Evolutionary conservation across 2,888 invertebrate species (phyloP).

Genomic region (Cosmorhoe ocellata): DNA sequence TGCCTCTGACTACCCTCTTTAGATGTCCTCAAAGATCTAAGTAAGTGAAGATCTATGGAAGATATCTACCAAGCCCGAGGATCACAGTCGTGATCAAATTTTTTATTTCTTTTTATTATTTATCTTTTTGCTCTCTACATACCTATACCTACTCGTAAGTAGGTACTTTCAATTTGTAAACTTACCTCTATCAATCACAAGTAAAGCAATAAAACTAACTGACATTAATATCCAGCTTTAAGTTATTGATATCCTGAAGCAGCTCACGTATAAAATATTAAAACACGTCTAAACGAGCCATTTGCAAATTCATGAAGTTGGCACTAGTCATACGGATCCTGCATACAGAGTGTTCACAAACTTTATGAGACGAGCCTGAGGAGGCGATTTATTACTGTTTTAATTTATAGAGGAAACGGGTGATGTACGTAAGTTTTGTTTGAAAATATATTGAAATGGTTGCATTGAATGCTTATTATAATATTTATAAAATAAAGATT

Average conservation of each 20-base stretch:
- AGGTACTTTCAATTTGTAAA: too few relatives aligned
- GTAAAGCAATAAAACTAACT: conserved; percentile 5
- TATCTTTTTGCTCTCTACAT: too few relatives aligned
- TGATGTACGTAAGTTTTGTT: conserved; percentile 1
- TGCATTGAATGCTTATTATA: not conserved
- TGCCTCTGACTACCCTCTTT: too few relatives aligned
- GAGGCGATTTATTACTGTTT: conserved; percentile 31
- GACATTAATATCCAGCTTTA: conserved; percentile 4
- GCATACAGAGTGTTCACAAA: conserved; percentile 30
- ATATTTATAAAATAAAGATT: too few relatives aligned
- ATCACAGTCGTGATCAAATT: too few relatives aligned
- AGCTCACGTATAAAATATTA: conserved; percentile 10
- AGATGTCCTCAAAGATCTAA: too few relatives aligned
- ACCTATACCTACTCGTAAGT: too few relatives aligned
- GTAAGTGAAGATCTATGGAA: too few relatives aligned
- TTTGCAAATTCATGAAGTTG: conserved; percentile 28
- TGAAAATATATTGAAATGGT: not conserved
- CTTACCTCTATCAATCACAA: not conserved
- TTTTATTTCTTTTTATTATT: too few relatives aligned
- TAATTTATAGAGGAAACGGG: conserved; percentile 36
- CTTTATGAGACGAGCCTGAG: conserved; percentile 21
- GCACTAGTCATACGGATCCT: conserved; percentile 20
- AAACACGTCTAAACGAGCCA: conserved; percentile 1
- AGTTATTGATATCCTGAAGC: conserved; percentile 12
- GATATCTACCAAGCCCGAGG: too few relatives aligned